Evolutionary conservation across 2,113 vertebrate genomes (phyloP), one percentile per base, ranked within the genome.

Genomic region (Grallaria varia): DNA sequence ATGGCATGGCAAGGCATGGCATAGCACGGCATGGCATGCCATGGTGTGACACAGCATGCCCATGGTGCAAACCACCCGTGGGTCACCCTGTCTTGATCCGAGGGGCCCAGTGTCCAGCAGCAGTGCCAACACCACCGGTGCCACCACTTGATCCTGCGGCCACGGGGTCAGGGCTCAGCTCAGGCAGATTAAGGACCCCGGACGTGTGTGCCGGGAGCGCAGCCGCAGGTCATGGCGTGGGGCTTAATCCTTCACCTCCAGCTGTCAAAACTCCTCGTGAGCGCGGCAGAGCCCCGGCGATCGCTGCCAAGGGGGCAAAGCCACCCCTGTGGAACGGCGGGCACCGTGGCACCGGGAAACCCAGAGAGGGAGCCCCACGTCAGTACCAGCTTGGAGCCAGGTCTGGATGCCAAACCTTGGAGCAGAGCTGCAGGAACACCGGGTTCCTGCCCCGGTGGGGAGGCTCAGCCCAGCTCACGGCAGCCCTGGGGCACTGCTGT

Each of bases 161-260:
- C 23, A 4, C 8, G 2, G 14, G 94, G 93, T 84, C 89, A 78
- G 84, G 91, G 95, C 67, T 78, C 81, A 21, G 93, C 78, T 45
- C n/a, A 58, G 82, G 74, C 14, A 71, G 94, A 96, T 95, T 95
- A 95, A n/a, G 3, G 73, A 67, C 94, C 80, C 77, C 20, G 1
- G 30, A 47, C 15, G 79, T 69, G 87, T 17, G 85, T 17, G 86
- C 85, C 10, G 35, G 89, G 35, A 45, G 83, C 33, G 10, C 91
- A 27, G 75, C 33, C 13, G 2, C 87, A 13, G 95, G 94, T 92
- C 94, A 84, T 44, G 20, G 89, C 91, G 94, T 89, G 84, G 89
- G 89, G 44, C 44, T 95, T 94, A 95, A 96, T 92, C 91, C 93
- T 80, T 84, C 94, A 69, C 93, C 91, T 71, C 84, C 49, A 40